These are phyloP conservation scores for Aleiodes leptofemur DNA, from an alignment of 2,888 invertebrate species.

Conservation along the genomic window DNA sequence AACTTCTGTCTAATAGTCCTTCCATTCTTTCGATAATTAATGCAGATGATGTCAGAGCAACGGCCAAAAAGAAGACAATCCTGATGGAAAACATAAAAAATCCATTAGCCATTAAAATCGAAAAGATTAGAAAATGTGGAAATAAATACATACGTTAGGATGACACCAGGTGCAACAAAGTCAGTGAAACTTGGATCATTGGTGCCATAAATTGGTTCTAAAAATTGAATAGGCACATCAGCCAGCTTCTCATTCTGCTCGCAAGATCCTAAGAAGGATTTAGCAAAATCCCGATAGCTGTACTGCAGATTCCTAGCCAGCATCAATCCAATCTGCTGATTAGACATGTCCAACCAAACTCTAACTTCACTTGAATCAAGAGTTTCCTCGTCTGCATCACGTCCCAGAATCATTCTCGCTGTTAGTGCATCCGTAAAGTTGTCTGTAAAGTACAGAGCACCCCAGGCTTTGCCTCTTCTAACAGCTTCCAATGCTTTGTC, in stretches of 20 bases:
- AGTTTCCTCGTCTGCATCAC: constrained; percentile 90
- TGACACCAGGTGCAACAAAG: constrained; percentile 97
- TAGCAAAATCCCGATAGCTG: constrained; percentile 90
- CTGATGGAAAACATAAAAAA: constrained; percentile 75
- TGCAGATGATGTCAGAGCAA: constrained; percentile 94
- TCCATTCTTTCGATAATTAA: constrained; percentile 94
- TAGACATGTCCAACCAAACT: constrained; percentile 95
- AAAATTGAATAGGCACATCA: constrained; percentile 92
- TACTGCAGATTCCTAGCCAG: constrained; percentile 90
- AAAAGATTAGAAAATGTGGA: background rate
- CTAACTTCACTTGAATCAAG: constrained; percentile 90
- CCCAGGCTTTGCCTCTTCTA: constrained; percentile 88
- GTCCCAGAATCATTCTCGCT: constrained; percentile 87
- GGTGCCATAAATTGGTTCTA: constrained; percentile 91
- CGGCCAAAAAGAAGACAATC: constrained; percentile 97
- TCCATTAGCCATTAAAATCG: background rate
- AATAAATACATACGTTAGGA: constrained; percentile 85
- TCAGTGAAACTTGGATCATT: constrained; percentile 95
- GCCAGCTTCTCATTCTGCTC: constrained; percentile 90
- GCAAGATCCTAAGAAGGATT: constrained; percentile 83
- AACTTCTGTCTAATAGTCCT: constrained; percentile 92
- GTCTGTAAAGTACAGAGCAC: constrained; percentile 90
- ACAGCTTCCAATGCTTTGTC: constrained; percentile 85
- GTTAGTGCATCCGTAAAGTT: constrained; percentile 93
- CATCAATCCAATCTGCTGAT: constrained; percentile 95